Evolutionary conservation across 2,113 vertebrate genomes (phyloP).

Genomic region (Nansenia antarctica): DNA sequence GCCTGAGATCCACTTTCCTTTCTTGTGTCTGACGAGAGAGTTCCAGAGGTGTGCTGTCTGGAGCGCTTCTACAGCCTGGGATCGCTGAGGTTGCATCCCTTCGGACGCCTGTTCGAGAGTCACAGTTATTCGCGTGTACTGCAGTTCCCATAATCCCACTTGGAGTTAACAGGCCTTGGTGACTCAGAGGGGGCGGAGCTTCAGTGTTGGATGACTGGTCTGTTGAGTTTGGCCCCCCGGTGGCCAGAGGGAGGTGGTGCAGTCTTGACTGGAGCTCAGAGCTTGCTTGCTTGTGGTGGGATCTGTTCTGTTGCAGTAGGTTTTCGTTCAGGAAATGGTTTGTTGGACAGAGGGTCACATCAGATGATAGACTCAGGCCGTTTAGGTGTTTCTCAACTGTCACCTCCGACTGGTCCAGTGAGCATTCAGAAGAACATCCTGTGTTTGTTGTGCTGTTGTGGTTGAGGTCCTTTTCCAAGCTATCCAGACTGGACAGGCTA

Average conservation of each 20-base stretch:
- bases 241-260: slow-evolving; percentile 49
- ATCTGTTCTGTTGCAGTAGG: slow-evolving; percentile 48
- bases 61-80: too few relatives aligned
- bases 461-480: slow-evolving; percentile 81
- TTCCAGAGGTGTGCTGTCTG: slow-evolving; percentile 51
- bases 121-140: slow-evolving; percentile 12
- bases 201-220: slow-evolving; percentile 27
- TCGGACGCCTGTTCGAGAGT: slow-evolving; percentile 13
- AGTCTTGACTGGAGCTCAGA: slow-evolving; percentile 40
- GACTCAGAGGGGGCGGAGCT: slow-evolving; percentile 8
- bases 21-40: slow-evolving; percentile 58
- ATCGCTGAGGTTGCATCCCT: slow-evolving; percentile 34
- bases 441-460: slow-evolving; percentile 47
- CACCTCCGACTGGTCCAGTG: slow-evolving; percentile 55
- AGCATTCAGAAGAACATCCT: slow-evolving; percentile 49
- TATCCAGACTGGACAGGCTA: slow-evolving; percentile 87
- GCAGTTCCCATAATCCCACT: slow-evolving; percentile 19
- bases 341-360: slow-evolving; percentile 57
- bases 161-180: slow-evolving; percentile 35
- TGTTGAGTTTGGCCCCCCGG: slow-evolving; percentile 20
- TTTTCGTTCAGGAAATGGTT: slow-evolving; percentile 60
- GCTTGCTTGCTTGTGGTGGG: slow-evolving; percentile 40
- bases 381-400: slow-evolving; percentile 49
- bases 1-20: slow-evolving; percentile 56
- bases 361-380: slow-evolving; percentile 33